Conservation (phyloP, 2,113 vertebrate genomes). For the Barbus barbus region DNA sequence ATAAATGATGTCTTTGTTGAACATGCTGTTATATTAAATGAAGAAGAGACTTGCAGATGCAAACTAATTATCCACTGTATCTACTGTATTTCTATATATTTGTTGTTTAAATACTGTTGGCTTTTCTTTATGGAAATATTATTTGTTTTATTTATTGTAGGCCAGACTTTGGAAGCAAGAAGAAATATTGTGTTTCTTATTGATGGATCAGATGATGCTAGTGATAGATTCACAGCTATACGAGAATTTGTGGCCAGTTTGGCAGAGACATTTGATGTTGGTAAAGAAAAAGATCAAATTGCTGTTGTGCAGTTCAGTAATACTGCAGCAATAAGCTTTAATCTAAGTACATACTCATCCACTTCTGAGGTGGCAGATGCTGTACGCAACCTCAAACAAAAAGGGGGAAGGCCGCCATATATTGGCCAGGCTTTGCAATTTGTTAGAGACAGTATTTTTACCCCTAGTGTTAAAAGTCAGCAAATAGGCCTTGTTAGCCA, state of each 20-base stretch:
- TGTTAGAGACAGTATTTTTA: constrained; percentile 70
- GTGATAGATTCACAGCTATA: constrained; percentile 67
- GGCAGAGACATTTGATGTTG: constrained; percentile 67
- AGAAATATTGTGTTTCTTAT: constrained; percentile 78
- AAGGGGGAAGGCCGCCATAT: constrained; percentile 71
- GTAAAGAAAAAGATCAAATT: constrained; percentile 70
- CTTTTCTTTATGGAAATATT: not conserved
- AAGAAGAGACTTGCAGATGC: not conserved
- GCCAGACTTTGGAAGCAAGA: constrained; percentile 54
- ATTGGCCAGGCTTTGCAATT: constrained; percentile 73
- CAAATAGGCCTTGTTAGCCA: constrained; percentile 62
- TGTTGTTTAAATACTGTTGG: not conserved
- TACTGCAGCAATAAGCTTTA: constrained; percentile 66
- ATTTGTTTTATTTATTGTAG: constrained; percentile 57
- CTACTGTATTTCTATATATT: not conserved
- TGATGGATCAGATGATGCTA: constrained; percentile 76
- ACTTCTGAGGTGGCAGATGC: constrained; percentile 63
- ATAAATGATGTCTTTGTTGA: not conserved
- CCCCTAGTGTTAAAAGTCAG: constrained; percentile 60
- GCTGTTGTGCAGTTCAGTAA: constrained; percentile 77
- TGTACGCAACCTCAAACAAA: constrained; percentile 64
- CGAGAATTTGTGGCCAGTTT: constrained; percentile 68
- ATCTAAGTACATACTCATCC: constrained; percentile 65
- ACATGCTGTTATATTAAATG: not conserved
- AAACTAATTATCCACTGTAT: not conserved